Base-by-base conservation (phyloP, 2,113 vertebrate genomes). In the Grus americana region DNA sequence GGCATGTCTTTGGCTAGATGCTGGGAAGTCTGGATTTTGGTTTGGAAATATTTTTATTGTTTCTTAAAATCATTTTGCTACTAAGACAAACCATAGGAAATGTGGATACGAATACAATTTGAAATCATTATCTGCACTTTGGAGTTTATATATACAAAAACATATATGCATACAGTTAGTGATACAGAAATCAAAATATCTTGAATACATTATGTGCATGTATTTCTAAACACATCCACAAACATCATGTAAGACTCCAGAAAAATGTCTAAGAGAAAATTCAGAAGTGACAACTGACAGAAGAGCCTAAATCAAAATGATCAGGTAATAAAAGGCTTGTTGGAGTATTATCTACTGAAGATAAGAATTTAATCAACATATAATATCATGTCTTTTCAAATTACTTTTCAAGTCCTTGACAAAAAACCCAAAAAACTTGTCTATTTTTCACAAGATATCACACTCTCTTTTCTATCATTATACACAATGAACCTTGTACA, bases 301-400 rank as follows among this genome's bases (percentile, higher is more conserved):
- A 91, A 70, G 46, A 90, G 13, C 44, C 49, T 78, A 91, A 91
- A 94, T 74, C 44, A 88, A 91, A 92, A 79, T 46, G 23, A 92
- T 85, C 40, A 81, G 44, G 15, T 55, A 94, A 88, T 49, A 86
- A 63, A 90, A 81, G 52, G 49, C 5, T 93, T 90, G 42, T 50
- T 83, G 61, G 30, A 91, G 20, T 42, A 90, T 38, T 93, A 84
- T 6, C 44, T 50, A 54, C 61, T 58, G 36, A 84, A 88, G 57
- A 68, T 61, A 91, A 80, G 49, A 91, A 82, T 50, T 80, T 84
- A 74, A 92, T 68, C 81, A 92, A 91, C 82, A 86, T 27, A 79
- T 27, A 85, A 40, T 61, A 73, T 18, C 13, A 85, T 21, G 16
- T 44, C 27, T 79, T 94, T 93, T 65, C 52, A 93, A 86, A 91